Conservation (phyloP, 2,888 invertebrate species). For the Pristionchus mayeri region DNA sequence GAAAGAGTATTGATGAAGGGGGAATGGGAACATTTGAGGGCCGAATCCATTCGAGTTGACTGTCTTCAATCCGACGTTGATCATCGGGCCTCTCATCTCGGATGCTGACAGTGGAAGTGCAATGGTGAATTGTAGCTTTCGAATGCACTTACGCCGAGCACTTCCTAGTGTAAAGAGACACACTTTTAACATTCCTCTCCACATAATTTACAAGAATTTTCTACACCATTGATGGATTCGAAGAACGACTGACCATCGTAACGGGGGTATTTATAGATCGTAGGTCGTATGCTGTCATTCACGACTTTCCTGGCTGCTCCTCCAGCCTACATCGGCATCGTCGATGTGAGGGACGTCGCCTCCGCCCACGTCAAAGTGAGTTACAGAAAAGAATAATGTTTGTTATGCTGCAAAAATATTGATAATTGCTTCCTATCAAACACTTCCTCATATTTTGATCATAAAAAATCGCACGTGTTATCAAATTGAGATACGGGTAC, state of each 20-base stretch:
- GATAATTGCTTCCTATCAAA: too few species aligned
- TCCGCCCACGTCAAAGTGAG: slow-evolving; percentile 77
- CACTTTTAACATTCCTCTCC: too few species aligned
- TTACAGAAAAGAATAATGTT: too few species aligned
- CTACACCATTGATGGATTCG: too few species aligned
- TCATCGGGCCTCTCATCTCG: slow-evolving; percentile 64
- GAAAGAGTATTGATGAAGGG: background rate
- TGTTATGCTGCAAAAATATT: too few species aligned
- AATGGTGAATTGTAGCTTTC: slow-evolving; percentile 50
- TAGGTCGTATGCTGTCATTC: slow-evolving; percentile 46
- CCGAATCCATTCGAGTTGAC: slow-evolving; percentile 56
- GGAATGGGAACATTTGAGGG: background rate
- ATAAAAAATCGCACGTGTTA: too few species aligned
- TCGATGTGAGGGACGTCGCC: slow-evolving; percentile 80
- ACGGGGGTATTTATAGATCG: background rate
- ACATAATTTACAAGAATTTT: too few species aligned
- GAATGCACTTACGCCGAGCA: too few species aligned
- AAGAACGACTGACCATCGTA: too few species aligned
- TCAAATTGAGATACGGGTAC: too few species aligned
- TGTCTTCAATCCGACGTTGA: slow-evolving; percentile 63
- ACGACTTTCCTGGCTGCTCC: slow-evolving; percentile 47
- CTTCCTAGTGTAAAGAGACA: too few species aligned
- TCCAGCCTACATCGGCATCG: slow-evolving; percentile 76
- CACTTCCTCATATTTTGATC: too few species aligned
- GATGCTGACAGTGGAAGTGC: slow-evolving; percentile 62